Conservation (phyloP, 2,113 vertebrate genomes). For the Pelobates fuscus region DNA sequence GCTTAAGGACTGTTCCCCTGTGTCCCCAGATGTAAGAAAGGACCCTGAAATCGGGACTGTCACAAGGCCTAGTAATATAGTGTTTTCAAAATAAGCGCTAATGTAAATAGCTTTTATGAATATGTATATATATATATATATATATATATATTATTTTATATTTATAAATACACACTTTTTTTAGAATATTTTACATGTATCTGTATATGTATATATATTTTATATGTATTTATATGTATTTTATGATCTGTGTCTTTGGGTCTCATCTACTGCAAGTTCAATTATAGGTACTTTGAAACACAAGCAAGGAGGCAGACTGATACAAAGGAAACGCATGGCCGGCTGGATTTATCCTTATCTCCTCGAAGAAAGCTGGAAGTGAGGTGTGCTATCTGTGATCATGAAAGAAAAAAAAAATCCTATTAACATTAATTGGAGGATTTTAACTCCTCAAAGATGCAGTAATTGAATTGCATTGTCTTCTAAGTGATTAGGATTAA, state of each 20-base stretch:
- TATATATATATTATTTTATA: too few relatives aligned
- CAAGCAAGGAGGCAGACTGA: slow-evolving; percentile 20
- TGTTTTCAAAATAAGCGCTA: too few relatives aligned
- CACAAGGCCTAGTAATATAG: too few relatives aligned
- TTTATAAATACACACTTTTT: too few relatives aligned
- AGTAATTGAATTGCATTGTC: slow-evolving; percentile 73
- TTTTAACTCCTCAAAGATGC: slow-evolving; percentile 63
- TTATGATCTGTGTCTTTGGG: too few relatives aligned
- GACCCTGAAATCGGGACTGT: too few relatives aligned
- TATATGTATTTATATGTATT: too few relatives aligned
- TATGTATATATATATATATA: background rate
- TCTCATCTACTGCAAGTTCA: background rate
- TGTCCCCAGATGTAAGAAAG: too few relatives aligned
- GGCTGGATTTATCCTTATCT: slow-evolving; percentile 36
- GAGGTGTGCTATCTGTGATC: slow-evolving; percentile 52
- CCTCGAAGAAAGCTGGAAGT: slow-evolving; percentile 24
- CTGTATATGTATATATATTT: too few relatives aligned
- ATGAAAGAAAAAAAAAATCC: slow-evolving; percentile 57
- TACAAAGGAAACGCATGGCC: background rate
- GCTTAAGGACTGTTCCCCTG: too few relatives aligned
- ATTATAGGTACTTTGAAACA: slow-evolving; percentile 24
- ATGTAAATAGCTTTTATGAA: background rate
- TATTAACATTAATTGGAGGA: slow-evolving; percentile 69
- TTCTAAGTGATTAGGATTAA: slow-evolving; percentile 72
- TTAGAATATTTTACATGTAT: background rate